Evolutionary conservation across 2,113 vertebrate species (phyloP).

Genomic region (Psittacara wagleri): DNA sequence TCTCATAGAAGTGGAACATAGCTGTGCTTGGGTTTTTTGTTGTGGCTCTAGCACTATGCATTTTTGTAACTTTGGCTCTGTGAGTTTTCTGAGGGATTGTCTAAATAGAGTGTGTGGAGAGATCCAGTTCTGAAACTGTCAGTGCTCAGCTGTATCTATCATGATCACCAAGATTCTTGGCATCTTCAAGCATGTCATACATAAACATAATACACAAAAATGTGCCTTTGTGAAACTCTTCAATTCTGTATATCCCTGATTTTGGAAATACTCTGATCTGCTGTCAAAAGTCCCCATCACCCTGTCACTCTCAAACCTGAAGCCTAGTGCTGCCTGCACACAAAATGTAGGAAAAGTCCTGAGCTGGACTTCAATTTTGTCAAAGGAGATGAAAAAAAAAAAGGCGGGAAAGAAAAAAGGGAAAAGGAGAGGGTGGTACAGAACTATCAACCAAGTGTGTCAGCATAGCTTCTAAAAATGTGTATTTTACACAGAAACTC

Average conservation of each 20-base stretch:
- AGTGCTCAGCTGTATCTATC: not conserved
- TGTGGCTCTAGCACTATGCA: not conserved
- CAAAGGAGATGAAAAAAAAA: not conserved
- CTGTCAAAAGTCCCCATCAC: not conserved
- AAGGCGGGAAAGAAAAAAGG: not conserved
- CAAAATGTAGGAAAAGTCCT: not conserved
- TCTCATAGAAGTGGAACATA: not conserved
- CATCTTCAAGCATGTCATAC: not conserved
- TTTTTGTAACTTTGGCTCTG: not conserved
- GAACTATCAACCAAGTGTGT: not conserved
- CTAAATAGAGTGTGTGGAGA: not conserved
- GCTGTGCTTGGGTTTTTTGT: not conserved
- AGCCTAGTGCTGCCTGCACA: not conserved
- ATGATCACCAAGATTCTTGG: not conserved
- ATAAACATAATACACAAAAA: not conserved
- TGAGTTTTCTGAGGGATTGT: not conserved
- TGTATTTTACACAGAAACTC: not conserved
- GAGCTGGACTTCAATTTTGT: conserved; percentile 1
- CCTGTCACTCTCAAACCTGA: not conserved
- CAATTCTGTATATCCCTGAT: not conserved
- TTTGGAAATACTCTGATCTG: not conserved
- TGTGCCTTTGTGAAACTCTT: not conserved
- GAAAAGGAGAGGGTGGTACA: not conserved
- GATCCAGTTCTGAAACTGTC: not conserved
- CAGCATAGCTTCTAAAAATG: not conserved